Evolutionary conservation across 2,888 invertebrate species (phyloP).

Genomic region (Ypsolopha scabrella): DNA sequence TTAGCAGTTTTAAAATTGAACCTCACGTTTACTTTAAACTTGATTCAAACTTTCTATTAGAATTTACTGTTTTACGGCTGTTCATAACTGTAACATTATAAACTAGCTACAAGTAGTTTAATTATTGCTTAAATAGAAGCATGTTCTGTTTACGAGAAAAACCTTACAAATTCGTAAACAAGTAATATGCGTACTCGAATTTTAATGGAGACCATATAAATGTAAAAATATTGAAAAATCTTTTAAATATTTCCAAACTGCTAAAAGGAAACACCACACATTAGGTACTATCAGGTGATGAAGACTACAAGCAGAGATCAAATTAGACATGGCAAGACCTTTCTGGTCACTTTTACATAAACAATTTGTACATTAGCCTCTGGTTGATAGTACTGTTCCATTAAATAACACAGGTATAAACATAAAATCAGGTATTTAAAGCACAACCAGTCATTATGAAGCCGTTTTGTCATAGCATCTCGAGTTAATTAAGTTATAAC

Average conservation of each 20-base stretch:
- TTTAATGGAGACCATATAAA: constrained; percentile 30
- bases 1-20: constrained; percentile 12
- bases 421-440: constrained; percentile 16
- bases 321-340: constrained; percentile 58
- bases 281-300: constrained; percentile 22
- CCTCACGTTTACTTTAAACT: not conserved
- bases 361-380: constrained; percentile 61
- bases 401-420: constrained; percentile 18
- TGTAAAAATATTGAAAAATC: constrained; percentile 30
- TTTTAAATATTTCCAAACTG: constrained; percentile 31
- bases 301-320: constrained; percentile 60
- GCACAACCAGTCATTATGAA: constrained; percentile 27
- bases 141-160: constrained; percentile 29
- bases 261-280: constrained; percentile 37
- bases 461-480: constrained; percentile 24
- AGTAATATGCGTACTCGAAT: constrained; percentile 35
- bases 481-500: constrained; percentile 21
- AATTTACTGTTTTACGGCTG: not conserved
- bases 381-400: constrained; percentile 44
- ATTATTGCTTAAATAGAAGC: constrained; percentile 40
- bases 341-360: constrained; percentile 34
- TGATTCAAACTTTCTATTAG: not conserved
- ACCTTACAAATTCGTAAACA: constrained; percentile 37
- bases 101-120: constrained; percentile 35
- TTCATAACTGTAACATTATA: constrained; percentile 18